phyloP scores from a whole-genome alignment of 53 echinoderm and acorn worm genomes.

The Holothuria scabra region DNA sequence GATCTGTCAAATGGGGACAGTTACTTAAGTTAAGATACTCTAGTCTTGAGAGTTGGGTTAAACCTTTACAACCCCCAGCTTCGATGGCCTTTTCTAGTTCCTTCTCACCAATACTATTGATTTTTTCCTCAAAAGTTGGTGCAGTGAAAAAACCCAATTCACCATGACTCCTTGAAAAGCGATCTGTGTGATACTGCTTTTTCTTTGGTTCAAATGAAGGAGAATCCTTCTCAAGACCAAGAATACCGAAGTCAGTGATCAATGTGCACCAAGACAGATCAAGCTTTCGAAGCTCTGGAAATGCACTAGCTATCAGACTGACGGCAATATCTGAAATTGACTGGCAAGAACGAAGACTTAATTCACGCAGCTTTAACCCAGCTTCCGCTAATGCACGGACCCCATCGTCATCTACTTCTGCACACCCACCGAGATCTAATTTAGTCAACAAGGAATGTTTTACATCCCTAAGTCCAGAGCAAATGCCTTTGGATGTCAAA shows the following conservation, averaged over 20 bases:
- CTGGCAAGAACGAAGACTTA: constrained; percentile 87
- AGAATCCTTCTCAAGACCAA: constrained; percentile 86
- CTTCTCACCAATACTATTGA: constrained; percentile 65
- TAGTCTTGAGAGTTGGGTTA: constrained; percentile 64
- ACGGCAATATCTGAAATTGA: constrained; percentile 70
- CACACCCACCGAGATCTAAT: constrained; percentile 78
- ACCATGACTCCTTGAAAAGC: constrained; percentile 89
- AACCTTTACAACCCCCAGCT: constrained; percentile 42
- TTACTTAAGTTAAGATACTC: constrained; percentile 76
- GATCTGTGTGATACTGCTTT: constrained; percentile 64
- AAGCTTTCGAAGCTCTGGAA: constrained; percentile 69
- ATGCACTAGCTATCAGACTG: constrained; percentile 46
- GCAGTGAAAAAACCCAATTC: constrained; percentile 93
- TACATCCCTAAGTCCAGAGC: constrained; percentile 52
- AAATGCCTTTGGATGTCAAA: constrained; percentile 58
- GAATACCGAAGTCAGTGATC: constrained; percentile 91
- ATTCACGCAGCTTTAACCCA: constrained; percentile 65
- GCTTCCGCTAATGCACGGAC: constrained; percentile 69
- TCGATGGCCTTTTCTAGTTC: constrained; percentile 56
- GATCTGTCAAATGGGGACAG: constrained; percentile 84
- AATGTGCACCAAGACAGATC: constrained; percentile 91
- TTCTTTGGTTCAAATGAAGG: constrained; percentile 61
- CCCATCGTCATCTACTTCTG: constrained; percentile 74
- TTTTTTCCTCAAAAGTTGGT: constrained; percentile 79
- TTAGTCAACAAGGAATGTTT: constrained; percentile 49